These are phyloP conservation scores for Caenorhabditis afra DNA, from an alignment of 2,888 invertebrate species.

Conservation along the genomic window DNA sequence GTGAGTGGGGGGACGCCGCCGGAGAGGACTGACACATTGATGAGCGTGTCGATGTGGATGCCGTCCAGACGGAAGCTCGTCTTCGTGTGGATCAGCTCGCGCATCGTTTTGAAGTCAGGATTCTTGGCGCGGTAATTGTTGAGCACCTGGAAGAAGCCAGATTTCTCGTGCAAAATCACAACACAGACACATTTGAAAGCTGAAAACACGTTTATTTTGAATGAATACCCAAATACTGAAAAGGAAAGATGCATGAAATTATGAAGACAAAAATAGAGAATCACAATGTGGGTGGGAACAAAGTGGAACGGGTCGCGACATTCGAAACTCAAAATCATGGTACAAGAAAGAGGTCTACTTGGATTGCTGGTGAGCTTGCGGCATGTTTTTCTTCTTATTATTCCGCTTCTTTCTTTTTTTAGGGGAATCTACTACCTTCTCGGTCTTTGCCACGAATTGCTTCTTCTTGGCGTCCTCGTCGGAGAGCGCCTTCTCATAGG, in stretches of 20 bases:
- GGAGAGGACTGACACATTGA: slow-evolving; percentile 23
- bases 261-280: slow-evolving; percentile 25
- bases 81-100: slow-evolving; percentile 26
- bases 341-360: slow-evolving; percentile 17
- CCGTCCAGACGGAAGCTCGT: slow-evolving; percentile 33
- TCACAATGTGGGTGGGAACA: slow-evolving; percentile 25
- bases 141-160: slow-evolving; percentile 46
- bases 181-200: slow-evolving; percentile 14
- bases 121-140: slow-evolving; percentile 53
- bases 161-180: background rate
- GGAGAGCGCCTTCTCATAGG: slow-evolving; percentile 38
- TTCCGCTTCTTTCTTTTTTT: slow-evolving; percentile 49
- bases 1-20: no score
- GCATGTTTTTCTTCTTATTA: slow-evolving; percentile 35
- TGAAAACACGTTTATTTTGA: slow-evolving; percentile 49
- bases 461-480: slow-evolving; percentile 49
- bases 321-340: slow-evolving; percentile 26
- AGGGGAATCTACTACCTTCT: slow-evolving; percentile 42
- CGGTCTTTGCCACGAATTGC: slow-evolving; percentile 40
- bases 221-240: slow-evolving; percentile 28
- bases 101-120: slow-evolving; percentile 51
- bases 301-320: background rate
- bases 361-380: slow-evolving; percentile 21
- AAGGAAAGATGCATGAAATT: slow-evolving; percentile 15
- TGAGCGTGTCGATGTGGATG: slow-evolving; percentile 25